Percentiles rank a stretch among this genome's conserved stretches.
phyloP scores from a whole-genome alignment of 1,140 invertebrate species.

The Musca domestica region DNA sequence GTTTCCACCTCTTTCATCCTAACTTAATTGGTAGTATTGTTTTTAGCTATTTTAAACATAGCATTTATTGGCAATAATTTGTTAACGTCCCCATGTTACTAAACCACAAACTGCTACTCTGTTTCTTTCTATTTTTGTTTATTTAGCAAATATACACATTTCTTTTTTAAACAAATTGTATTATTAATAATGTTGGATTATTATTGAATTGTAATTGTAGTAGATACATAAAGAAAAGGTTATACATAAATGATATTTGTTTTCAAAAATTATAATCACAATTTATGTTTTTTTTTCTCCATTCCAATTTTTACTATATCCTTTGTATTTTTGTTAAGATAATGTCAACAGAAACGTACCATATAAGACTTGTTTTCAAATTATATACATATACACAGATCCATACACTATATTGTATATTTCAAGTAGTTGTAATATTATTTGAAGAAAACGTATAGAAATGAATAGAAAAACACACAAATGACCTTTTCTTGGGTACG shows the following conservation, averaged over 20 bases:
- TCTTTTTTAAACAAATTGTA: neutral
- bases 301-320: too few species aligned
- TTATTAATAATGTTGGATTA: slow-evolving; percentile 8
- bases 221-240: neutral
- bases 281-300: neutral
- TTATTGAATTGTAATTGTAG: neutral
- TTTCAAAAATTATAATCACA: neutral
- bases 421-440: too few species aligned
- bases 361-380: too few species aligned
- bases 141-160: slow-evolving; percentile 15
- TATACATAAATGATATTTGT: neutral
- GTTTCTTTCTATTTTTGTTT: slow-evolving; percentile 20
- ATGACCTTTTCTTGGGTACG: too few species aligned
- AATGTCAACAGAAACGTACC: too few species aligned
- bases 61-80: slow-evolving; percentile 1
- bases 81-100: neutral
- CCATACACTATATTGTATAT: too few species aligned
- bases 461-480: too few species aligned
- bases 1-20: neutral
- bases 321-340: too few species aligned
- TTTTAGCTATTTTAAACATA: neutral
- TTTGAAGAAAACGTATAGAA: too few species aligned
- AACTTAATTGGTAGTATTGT: slow-evolving; percentile 1
- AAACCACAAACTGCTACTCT: slow-evolving; percentile 8
- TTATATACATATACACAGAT: too few species aligned